Evolutionary conservation across 2,113 vertebrate species (phyloP).

Genomic region (Fregetta grallaria): DNA sequence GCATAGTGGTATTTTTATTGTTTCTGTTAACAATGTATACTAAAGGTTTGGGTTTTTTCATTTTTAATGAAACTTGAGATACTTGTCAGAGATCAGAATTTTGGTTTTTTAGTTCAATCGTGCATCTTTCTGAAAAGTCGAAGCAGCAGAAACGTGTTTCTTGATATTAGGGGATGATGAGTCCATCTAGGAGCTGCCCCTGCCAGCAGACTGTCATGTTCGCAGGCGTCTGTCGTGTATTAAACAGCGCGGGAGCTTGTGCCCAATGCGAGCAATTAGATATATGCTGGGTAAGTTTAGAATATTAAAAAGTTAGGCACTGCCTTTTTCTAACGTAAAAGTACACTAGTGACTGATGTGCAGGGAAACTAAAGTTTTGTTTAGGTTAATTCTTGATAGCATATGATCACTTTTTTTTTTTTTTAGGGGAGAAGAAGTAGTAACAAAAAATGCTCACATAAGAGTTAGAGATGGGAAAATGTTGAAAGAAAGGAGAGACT

Average conservation of each 20-base stretch:
- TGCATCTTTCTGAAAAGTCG: not conserved
- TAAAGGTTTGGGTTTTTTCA: not conserved
- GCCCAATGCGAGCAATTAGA: not conserved
- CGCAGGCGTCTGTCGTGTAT: not conserved
- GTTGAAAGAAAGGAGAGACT: not conserved
- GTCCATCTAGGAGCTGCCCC: not conserved
- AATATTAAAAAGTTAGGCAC: not conserved
- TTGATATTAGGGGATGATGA: accelerated
- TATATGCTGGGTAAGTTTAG: not conserved
- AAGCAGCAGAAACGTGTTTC: not conserved
- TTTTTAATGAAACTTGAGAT: not conserved
- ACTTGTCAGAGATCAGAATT: not conserved
- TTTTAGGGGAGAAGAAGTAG: not conserved
- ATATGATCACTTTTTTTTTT: accelerated
- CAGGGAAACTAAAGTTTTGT: not conserved
- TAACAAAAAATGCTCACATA: not conserved
- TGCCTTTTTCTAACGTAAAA: not conserved
- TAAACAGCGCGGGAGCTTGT: not conserved
- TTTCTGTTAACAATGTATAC: not conserved
- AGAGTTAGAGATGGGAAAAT: not conserved
- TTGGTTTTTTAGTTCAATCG: not conserved
- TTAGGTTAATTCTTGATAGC: not conserved
- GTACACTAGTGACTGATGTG: not conserved
- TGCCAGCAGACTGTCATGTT: not conserved
- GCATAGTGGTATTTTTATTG: not conserved